A percentile compares a stretch with the other conserved stretches of the same genome.
These are phyloP conservation scores for Venturia canescens DNA, from an alignment of 1,140 invertebrate genomes.

Conservation along the genomic window DNA sequence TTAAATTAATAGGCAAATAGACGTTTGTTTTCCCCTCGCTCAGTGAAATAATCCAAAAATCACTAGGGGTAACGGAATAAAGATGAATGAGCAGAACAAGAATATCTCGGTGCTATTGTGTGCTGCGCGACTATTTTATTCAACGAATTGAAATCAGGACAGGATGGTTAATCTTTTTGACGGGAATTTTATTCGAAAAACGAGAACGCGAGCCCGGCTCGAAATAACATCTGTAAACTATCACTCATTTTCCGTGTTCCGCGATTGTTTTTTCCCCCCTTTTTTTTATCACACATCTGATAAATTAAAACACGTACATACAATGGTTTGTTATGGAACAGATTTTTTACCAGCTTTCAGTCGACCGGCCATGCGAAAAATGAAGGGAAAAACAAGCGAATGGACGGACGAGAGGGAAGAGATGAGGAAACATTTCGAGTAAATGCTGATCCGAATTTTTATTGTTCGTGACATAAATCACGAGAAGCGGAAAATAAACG, in stretches of 20 bases:
- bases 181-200: background rate
- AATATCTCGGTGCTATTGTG: background rate
- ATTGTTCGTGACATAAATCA: slow-evolving; percentile 4
- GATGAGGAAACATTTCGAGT: background rate
- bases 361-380: background rate
- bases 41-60: background rate
- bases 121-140: background rate
- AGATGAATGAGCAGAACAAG: background rate
- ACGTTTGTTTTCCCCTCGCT: too few species aligned
- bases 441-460: background rate
- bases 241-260: background rate
- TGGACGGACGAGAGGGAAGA: background rate
- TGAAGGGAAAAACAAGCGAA: background rate
- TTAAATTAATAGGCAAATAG: too few species aligned
- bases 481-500: slow-evolving; percentile 12
- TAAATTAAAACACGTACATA: too few species aligned
- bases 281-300: background rate
- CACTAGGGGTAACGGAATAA: background rate
- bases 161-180: background rate
- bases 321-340: too few species aligned
- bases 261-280: background rate
- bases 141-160: background rate
- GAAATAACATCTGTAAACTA: background rate
- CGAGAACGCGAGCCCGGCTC: background rate
- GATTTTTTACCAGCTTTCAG: background rate